Evolutionary conservation across 2,113 vertebrate genomes (phyloP).

Genomic region (Poecilia latipinna): DNA sequence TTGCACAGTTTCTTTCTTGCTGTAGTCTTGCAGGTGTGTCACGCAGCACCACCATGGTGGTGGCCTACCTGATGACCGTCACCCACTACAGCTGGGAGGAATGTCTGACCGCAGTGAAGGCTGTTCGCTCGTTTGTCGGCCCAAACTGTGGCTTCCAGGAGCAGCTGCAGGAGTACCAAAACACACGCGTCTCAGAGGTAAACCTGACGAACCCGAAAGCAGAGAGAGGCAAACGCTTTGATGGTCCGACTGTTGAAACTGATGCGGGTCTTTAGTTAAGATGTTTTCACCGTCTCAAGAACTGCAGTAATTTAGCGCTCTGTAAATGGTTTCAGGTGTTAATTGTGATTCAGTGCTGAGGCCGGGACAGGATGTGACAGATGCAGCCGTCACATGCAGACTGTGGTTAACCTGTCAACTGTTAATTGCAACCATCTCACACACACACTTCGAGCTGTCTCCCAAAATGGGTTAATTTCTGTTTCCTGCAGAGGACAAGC

Average conservation of each 20-base stretch:
- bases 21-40: slow-evolving; percentile 89
- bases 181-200: slow-evolving; percentile 84
- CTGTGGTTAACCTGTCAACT: slow-evolving; percentile 37
- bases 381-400: slow-evolving; percentile 12
- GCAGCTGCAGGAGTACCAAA: slow-evolving; percentile 89
- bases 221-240: neutral
- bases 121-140: slow-evolving; percentile 83
- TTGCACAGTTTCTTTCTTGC: slow-evolving; percentile 8
- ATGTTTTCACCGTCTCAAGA: neutral
- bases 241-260: neutral
- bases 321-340: neutral
- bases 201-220: neutral
- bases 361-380: slow-evolving; percentile 29
- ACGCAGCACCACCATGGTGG: slow-evolving; percentile 88
- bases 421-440: slow-evolving; percentile 10
- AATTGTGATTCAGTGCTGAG: slow-evolving; percentile 7
- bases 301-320: neutral
- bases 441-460: neutral
- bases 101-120: slow-evolving; percentile 86
- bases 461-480: neutral
- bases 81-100: slow-evolving; percentile 86
- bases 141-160: slow-evolving; percentile 89
- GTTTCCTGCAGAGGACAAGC: neutral
- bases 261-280: neutral
- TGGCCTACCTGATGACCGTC: slow-evolving; percentile 92